Base-by-base conservation (phyloP, 92 coral and sea anemone genomes). In the Hydrozoanthus gracilis region DNA sequence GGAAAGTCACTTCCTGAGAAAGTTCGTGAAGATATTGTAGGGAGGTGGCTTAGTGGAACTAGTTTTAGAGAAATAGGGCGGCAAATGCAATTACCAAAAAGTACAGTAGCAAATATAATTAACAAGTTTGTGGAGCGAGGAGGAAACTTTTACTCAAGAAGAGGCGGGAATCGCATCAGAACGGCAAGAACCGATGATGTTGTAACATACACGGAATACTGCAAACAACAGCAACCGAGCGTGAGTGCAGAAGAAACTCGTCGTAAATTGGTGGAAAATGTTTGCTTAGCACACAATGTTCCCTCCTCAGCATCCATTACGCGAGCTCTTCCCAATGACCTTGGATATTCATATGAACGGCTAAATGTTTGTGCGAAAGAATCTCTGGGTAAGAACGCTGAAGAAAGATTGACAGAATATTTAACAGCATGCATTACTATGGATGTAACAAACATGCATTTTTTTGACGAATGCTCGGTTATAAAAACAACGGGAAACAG, bases 151-250 rank as follows among this genome's bases (percentile, higher is more conserved):
- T 71, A 60, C 35, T 47, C 4, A 15, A 74, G 76, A 87, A 90
- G 48, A 51, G 88, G 90, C 52, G 88, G 88, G 10, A 79, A 85
- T 51, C 73, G 60, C 71, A 49, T 58, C 20, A 60, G 84, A 51
- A 56, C 74, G 64, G 87, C 91, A 47, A 88, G 92, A 71, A 92
- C 94, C 44, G 90, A 82, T 45, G 92, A 89, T 71, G 94, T 82
- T 8, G 78, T 86, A 7, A 66, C 82, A 17, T 82, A 89, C 77
- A 76, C 82, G 6, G 90, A 92, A 86, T 89, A 64, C 72, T 86
- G 92, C 87, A 92, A 91, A 84, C 83, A 89, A 64, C 87, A 92
- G 71, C 88, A 75, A 71, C 92, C 92, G 39, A 92, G 90, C 83
- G 83, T 76, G 58, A 50, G 83, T 62, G 90, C 92, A 49, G 68